phyloP scores from a whole-genome alignment of 2,113 vertebrate genomes.

The Catagonus wagneri region DNA sequence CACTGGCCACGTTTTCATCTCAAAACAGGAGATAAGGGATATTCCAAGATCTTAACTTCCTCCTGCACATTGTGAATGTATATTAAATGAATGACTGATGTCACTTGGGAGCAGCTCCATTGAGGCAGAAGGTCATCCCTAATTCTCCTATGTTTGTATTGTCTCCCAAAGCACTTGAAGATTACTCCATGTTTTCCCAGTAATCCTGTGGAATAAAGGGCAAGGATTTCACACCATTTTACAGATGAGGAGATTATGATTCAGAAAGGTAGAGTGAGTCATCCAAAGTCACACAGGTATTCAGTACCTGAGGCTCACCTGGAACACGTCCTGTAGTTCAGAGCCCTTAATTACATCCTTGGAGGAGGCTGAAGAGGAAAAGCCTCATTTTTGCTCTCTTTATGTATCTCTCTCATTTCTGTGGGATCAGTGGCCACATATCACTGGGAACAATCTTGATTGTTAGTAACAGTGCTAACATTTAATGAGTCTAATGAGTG shows the following conservation, averaged over 20 bases:
- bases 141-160: not conserved
- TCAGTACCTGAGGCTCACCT: not conserved
- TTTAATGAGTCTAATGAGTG: not conserved
- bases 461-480: not conserved
- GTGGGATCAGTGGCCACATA: not conserved
- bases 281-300: not conserved
- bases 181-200: not conserved
- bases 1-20: not conserved
- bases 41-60: not conserved
- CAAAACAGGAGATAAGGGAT: not conserved
- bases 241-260: not conserved
- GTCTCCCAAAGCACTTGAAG: not conserved
- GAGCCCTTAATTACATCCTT: not conserved
- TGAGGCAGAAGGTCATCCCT: not conserved
- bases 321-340: not conserved
- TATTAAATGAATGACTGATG: not conserved
- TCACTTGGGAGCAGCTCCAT: not conserved
- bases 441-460: not conserved
- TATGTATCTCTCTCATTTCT: not conserved
- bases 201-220: not conserved
- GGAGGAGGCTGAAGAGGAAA: not conserved
- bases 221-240: not conserved
- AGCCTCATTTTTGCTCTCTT: not conserved
- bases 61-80: not conserved
- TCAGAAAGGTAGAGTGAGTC: not conserved